Evolutionary conservation across 2,888 invertebrate genomes (phyloP).

Genomic region (Thymelicus acteon): DNA sequence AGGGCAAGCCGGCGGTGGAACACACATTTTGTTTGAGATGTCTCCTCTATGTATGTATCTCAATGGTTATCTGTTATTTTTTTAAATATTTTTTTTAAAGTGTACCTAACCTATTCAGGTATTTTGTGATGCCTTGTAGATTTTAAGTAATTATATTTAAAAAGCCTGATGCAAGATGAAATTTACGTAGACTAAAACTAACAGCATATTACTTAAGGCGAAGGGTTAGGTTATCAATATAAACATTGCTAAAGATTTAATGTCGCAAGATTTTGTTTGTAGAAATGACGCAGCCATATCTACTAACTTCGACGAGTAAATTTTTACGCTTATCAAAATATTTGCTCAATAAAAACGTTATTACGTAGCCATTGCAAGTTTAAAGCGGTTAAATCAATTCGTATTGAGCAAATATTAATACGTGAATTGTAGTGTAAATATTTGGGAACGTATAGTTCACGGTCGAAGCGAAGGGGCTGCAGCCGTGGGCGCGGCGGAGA

Average conservation of each 20-base stretch:
- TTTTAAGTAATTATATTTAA: no score
- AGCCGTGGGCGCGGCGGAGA: constrained; percentile 41
- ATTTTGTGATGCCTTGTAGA: no score
- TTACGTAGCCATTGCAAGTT: constrained; percentile 43
- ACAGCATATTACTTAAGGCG: no score
- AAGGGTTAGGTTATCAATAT: neutral
- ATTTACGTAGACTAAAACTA: no score
- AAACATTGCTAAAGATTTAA: neutral
- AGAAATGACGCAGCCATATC: neutral
- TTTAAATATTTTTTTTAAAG: no score
- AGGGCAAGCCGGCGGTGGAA: no score
- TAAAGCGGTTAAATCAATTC: constrained; percentile 58
- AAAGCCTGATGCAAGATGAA: no score
- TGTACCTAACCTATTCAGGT: no score
- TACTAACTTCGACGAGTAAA: neutral
- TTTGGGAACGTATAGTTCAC: constrained; percentile 62
- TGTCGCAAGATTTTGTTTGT: neutral
- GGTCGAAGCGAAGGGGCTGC: constrained; percentile 60
- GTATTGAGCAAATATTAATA: constrained; percentile 72
- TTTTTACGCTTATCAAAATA: constrained; percentile 38
- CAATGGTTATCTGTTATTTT: no score
- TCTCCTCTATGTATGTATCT: no score
- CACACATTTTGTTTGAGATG: no score
- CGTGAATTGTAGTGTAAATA: constrained; percentile 69
- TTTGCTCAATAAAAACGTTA: constrained; percentile 42